A percentile compares a stretch with the other conserved stretches of the same genome.
Evolutionary conservation across 2,113 vertebrate genomes (phyloP).

Genomic region (Brienomyrus brachyistius): DNA sequence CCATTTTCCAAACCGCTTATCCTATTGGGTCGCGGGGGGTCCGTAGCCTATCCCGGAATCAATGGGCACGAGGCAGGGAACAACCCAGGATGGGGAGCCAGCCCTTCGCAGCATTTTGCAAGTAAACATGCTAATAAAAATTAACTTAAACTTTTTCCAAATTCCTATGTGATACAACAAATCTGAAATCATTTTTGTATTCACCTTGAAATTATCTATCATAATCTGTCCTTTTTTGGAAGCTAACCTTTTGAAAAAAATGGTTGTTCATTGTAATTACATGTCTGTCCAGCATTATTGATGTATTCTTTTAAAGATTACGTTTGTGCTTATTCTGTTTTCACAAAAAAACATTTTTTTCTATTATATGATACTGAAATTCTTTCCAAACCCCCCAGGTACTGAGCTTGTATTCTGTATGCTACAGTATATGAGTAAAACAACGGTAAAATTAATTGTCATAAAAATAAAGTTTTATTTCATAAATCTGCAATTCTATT

Average conservation of each 20-base stretch:
- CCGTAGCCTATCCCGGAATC: too few species aligned
- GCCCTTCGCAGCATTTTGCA: background rate
- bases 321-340: background rate
- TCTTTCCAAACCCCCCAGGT: background rate
- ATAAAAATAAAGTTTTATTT: conserved; percentile 48
- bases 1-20: too few species aligned
- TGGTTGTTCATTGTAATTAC: background rate
- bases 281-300: background rate
- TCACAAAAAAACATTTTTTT: background rate
- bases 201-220: background rate
- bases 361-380: background rate
- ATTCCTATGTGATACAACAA: background rate
- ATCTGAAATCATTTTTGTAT: background rate
- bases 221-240: background rate
- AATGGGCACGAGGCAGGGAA: too few species aligned
- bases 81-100: too few species aligned
- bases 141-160: background rate
- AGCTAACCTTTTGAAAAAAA: background rate
- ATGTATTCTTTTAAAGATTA: background rate
- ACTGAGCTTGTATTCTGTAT: background rate
- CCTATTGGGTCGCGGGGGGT: too few species aligned
- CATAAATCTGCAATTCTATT: conserved; percentile 47
- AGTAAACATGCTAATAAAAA: background rate
- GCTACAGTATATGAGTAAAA: conserved; percentile 3
- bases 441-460: conserved; percentile 37